Conservation (phyloP, 1,140 invertebrate genomes). For the Lepidurus apus region DNA sequence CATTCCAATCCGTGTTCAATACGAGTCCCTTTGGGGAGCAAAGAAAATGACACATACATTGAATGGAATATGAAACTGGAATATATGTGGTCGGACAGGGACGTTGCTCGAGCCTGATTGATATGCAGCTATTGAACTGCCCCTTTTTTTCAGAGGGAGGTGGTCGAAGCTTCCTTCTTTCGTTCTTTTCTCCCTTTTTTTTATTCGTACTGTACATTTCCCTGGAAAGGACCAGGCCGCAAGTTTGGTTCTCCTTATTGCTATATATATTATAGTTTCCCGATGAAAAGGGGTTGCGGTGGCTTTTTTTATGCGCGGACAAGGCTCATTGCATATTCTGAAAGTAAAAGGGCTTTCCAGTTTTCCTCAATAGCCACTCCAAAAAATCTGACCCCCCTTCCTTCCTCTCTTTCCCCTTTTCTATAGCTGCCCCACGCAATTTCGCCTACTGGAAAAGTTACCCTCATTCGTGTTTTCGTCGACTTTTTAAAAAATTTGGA, state of each 20-base stretch:
- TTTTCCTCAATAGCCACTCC: constrained; percentile 21
- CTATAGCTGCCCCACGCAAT: neutral
- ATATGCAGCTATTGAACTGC: constrained; percentile 19
- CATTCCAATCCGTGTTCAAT: constrained; percentile 10
- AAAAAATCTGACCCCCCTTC: neutral
- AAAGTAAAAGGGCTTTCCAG: constrained; percentile 21
- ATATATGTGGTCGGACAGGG: constrained; percentile 15
- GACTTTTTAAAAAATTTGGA: too few relatives aligned
- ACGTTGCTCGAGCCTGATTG: constrained; percentile 7
- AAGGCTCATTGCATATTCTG: constrained; percentile 9
- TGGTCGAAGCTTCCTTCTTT: neutral
- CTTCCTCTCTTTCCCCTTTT: neutral
- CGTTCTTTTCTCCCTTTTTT: neutral
- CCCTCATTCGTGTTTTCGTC: neutral
- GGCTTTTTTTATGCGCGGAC: neutral
- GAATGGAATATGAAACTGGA: constrained; percentile 10
- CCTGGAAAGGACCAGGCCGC: neutral
- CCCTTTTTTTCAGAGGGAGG: neutral
- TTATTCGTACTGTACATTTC: neutral
- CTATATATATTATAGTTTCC: constrained; percentile 20
- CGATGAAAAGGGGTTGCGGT: constrained; percentile 12
- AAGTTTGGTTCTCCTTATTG: constrained; percentile 5
- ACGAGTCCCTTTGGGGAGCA: neutral
- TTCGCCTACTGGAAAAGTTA: neutral
- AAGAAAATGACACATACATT: constrained; percentile 8